Conservation (phyloP, 2,888 invertebrate species). For the Lacanobia wlatinum region DNA sequence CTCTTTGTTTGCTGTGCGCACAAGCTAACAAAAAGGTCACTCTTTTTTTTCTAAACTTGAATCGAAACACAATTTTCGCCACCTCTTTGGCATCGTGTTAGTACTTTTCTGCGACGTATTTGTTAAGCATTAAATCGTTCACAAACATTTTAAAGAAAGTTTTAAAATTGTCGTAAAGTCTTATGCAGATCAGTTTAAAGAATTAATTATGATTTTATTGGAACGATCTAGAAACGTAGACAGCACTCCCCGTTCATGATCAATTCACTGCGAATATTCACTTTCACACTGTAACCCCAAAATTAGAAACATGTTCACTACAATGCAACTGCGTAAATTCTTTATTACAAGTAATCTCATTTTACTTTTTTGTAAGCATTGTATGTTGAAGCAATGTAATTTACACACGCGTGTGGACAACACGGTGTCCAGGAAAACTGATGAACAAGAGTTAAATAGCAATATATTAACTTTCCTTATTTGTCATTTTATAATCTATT, state of each 20-base stretch:
- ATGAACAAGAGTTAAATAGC: slow-evolving; percentile 53
- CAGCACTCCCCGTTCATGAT: slow-evolving; percentile 37
- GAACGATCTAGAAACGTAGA: slow-evolving; percentile 51
- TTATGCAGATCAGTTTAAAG: slow-evolving; percentile 36
- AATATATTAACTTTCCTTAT: slow-evolving; percentile 61
- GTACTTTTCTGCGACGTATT: neutral
- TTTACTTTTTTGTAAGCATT: slow-evolving; percentile 27
- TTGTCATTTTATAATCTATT: slow-evolving; percentile 46
- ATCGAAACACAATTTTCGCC: slow-evolving; percentile 19
- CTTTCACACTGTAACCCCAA: slow-evolving; percentile 57
- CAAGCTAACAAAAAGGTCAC: slow-evolving; percentile 66
- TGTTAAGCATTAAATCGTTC: neutral
- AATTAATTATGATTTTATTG: slow-evolving; percentile 46
- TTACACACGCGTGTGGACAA: slow-evolving; percentile 57
- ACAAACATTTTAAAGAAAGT: slow-evolving; percentile 47
- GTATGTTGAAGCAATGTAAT: slow-evolving; percentile 7
- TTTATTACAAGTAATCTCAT: slow-evolving; percentile 16
- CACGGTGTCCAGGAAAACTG: slow-evolving; percentile 75
- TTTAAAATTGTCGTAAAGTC: slow-evolving; percentile 24
- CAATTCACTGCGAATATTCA: slow-evolving; percentile 42
- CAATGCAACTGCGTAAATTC: slow-evolving; percentile 13
- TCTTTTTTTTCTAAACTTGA: slow-evolving; percentile 29
- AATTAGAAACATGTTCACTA: slow-evolving; percentile 41
- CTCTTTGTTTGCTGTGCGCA: slow-evolving; percentile 73
- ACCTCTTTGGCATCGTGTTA: slow-evolving; percentile 15